phyloP scores from a whole-genome alignment of 2,888 invertebrate species.

The Pristionchus japonicus region DNA sequence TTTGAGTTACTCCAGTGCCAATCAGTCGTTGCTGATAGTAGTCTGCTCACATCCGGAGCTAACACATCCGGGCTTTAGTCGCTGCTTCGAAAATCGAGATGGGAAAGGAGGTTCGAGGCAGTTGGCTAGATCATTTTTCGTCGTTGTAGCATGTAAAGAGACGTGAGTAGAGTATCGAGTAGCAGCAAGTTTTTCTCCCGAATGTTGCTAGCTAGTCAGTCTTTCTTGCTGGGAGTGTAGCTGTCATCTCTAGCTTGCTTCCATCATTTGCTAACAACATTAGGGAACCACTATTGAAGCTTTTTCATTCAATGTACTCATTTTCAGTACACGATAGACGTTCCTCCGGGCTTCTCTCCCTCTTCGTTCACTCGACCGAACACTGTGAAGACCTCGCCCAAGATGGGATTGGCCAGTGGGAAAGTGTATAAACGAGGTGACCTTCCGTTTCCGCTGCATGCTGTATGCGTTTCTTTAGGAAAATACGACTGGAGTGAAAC shows the following conservation, averaged over 20 bases:
- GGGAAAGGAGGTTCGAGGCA: conserved; percentile 16
- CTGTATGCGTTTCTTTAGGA: too few relatives aligned
- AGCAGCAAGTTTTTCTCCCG: not conserved
- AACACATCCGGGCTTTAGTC: not conserved
- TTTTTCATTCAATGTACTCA: not conserved
- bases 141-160: not conserved
- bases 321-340: conserved; percentile 1
- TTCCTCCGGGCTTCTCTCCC: not conserved
- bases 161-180: not conserved
- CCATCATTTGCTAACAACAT: too few relatives aligned
- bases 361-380: conserved; percentile 10
- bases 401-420: conserved; percentile 6
- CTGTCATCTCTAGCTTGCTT: too few relatives aligned
- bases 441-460: too few relatives aligned
- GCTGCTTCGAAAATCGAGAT: not conserved
- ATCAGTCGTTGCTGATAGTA: not conserved
- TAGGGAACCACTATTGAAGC: not conserved
- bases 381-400: not conserved
- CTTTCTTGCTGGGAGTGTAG: not conserved
- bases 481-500: too few relatives aligned
- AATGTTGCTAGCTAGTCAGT: not conserved
- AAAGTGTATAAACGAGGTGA: conserved; percentile 15
- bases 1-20: not conserved
- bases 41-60: not conserved
- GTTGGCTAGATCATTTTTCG: not conserved